Conservation (phyloP, 1,140 invertebrate genomes). For the Proales similis region DNA sequence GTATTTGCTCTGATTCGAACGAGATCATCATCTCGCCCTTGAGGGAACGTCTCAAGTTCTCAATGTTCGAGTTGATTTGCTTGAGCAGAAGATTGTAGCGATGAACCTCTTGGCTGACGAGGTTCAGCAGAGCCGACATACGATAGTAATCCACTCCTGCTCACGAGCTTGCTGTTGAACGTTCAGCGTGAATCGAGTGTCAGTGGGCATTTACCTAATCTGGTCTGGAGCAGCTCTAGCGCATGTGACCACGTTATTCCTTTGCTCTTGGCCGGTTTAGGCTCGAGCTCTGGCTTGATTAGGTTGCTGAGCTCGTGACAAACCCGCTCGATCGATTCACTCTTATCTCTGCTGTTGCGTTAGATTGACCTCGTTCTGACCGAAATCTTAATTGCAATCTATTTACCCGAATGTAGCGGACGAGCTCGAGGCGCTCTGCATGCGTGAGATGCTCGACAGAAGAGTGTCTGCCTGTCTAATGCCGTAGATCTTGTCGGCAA, state of each 20-base stretch:
- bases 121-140: constrained; percentile 61
- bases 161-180: background rate
- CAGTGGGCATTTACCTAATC: no score
- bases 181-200: background rate
- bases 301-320: no score
- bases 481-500: constrained; percentile 75
- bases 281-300: no score
- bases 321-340: no score
- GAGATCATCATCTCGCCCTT: constrained; percentile 77
- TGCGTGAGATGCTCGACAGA: constrained; percentile 46
- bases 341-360: no score
- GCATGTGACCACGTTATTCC: no score
- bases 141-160: background rate
- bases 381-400: background rate
- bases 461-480: constrained; percentile 45
- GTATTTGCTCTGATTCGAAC: constrained; percentile 70
- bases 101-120: constrained; percentile 75
- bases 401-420: background rate
- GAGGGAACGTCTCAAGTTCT: constrained; percentile 68
- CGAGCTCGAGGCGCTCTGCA: constrained; percentile 30
- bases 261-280: no score
- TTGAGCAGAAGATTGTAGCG: constrained; percentile 68
- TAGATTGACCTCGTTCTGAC: no score
- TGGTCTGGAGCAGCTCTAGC: no score
- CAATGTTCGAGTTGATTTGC: constrained; percentile 63